Evolutionary conservation across 2,113 vertebrate species (phyloP), one percentile per base, ranked within the genome.

Genomic region (Prochilodus magdalenae): DNA sequence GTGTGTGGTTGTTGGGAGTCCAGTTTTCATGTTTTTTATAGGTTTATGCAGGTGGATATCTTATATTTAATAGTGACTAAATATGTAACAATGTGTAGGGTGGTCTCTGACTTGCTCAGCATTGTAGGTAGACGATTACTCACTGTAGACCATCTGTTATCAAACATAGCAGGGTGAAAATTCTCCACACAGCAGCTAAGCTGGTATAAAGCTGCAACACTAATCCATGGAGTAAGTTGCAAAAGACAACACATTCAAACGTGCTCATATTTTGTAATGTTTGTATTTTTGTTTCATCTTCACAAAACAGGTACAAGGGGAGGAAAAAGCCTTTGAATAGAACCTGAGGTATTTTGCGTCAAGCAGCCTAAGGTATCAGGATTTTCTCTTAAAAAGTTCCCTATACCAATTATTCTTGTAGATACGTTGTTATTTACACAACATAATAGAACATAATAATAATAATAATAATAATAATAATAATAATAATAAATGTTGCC

Each of bases 291-390:
- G 89, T 92, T 86, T 94, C 92, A 93, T 94, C 92, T 93, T 93
- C 94, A 94, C 94, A 94, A 94, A 95, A 95, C 93, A 93, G 92
- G 90, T 93, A 94, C 92, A 93, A 91, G 93, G 91, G 91, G 93
- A 91, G 93, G 91, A 93, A 94, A 86, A 94, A 94, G 93, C 92
- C 91, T 94, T 95, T 93, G 91, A 92, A 92, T 93, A 91, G 91
- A 94, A 94, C 94, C 94, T 94, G 94, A 95, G 94, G 94, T 95
- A 95, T 94, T 94, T 94, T 94, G 93, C 93, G 80, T 95, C 94
- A 94, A 95, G 94, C 94, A 94, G 94, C 94, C 94, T 93, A 94
- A 94, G 91, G 92, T 94, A 92, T 93, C 90, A 91, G 93, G 92
- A 94, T 91, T 92, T 94, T 90, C 84, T 93, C 91, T 93, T 88